These are phyloP conservation scores for Megaceryle torquata DNA, from an alignment of 2,113 vertebrate species.

Conservation along the genomic window DNA sequence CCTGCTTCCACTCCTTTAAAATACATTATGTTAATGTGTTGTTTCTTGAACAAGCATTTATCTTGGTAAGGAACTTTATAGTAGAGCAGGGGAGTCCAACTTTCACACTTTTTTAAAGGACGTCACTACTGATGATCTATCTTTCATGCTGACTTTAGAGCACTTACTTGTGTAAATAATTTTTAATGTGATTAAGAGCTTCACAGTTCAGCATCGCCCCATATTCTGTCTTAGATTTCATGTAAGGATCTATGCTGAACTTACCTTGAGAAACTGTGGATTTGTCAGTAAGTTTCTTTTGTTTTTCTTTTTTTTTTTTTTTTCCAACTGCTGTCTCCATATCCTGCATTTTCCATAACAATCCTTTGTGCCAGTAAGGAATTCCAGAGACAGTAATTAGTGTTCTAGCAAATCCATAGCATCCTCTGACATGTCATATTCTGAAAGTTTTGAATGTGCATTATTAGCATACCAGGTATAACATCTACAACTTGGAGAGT, in stretches of 20 bases:
- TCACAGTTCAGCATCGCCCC: background rate
- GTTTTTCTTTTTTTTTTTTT: background rate
- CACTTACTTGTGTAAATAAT: background rate
- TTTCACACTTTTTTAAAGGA: background rate
- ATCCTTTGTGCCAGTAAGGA: background rate
- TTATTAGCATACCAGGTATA: background rate
- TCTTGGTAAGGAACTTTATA: background rate
- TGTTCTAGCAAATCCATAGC: background rate
- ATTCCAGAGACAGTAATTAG: background rate
- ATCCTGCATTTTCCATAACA: background rate
- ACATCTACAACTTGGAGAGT: background rate
- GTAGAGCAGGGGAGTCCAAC: background rate
- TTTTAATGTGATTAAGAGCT: background rate
- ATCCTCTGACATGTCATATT: background rate
- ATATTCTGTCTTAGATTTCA: background rate
- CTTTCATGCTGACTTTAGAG: background rate
- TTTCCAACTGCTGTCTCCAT: background rate
- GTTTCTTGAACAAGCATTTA: background rate
- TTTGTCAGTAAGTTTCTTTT: background rate
- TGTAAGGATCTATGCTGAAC: background rate
- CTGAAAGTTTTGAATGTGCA: background rate
- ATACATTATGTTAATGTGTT: background rate
- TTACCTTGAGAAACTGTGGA: background rate
- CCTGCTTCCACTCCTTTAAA: background rate
- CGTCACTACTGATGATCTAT: background rate